phyloP scores from a whole-genome alignment of 2,113 vertebrate species.

The Pollimyrus isidori region DNA sequence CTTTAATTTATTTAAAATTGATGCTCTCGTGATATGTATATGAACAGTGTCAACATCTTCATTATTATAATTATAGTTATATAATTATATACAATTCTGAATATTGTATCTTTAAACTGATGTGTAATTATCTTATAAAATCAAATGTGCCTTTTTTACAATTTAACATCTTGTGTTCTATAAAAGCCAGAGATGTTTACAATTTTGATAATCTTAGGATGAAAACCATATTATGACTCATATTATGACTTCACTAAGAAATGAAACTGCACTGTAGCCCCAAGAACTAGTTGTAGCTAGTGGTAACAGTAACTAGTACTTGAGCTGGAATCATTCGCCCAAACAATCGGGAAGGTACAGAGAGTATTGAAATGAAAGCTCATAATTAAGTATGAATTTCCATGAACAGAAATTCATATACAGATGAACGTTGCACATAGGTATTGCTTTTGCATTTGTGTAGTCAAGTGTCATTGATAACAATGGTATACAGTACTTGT shows the following conservation, averaged over 20 bases:
- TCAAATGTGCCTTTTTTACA: slow-evolving; percentile 8
- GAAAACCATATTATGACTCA: not conserved
- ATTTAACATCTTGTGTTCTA: not conserved
- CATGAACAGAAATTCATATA: not conserved
- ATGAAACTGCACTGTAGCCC: not conserved
- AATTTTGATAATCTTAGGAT: not conserved
- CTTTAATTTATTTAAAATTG: slow-evolving; percentile 20
- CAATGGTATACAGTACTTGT: not conserved
- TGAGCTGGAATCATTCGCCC: not conserved
- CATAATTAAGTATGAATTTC: not conserved
- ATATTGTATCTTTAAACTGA: slow-evolving; percentile 9
- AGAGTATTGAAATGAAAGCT: not conserved
- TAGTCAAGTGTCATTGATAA: not conserved
- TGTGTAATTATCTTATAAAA: not conserved
- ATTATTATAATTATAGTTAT: not conserved
- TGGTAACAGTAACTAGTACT: not conserved
- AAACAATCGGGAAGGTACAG: not conserved
- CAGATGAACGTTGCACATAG: not conserved
- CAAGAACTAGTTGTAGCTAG: not conserved
- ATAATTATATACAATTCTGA: not conserved
- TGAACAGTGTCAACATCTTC: slow-evolving; percentile 18
- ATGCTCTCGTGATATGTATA: not conserved
- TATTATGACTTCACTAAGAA: not conserved
- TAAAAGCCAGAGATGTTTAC: not conserved
- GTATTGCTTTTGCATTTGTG: not conserved